Evolutionary conservation across 2,888 invertebrate species (phyloP).

Genomic region (Caenorhabditis zanzibari): DNA sequence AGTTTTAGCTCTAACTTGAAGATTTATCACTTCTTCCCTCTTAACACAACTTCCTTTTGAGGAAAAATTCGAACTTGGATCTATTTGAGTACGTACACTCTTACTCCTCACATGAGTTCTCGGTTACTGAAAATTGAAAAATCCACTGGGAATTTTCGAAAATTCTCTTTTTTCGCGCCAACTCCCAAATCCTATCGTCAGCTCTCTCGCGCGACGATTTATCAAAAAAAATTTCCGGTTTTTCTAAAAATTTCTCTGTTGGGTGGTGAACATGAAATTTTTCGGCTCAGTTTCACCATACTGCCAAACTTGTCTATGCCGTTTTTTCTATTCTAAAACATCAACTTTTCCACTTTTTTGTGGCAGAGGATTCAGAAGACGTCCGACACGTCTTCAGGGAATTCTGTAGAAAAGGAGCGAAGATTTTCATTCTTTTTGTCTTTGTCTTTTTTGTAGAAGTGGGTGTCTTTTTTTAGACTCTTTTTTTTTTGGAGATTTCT

Average conservation of each 20-base stretch:
- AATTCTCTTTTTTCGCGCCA: slow-evolving; percentile 14
- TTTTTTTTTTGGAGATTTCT: too few species aligned
- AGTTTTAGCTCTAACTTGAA: slow-evolving; percentile 14
- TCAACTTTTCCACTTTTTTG: slow-evolving; percentile 16
- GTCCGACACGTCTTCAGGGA: slow-evolving; percentile 15
- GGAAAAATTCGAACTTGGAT: slow-evolving; percentile 11
- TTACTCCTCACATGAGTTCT: not conserved
- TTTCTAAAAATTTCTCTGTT: not conserved
- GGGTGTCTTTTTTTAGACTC: slow-evolving; percentile 31
- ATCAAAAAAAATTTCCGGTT: slow-evolving; percentile 37
- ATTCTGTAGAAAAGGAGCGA: not conserved
- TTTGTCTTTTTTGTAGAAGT: slow-evolving; percentile 28
- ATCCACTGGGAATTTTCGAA: not conserved
- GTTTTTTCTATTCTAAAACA: slow-evolving; percentile 9
- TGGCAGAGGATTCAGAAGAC: not conserved
- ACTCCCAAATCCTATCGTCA: slow-evolving; percentile 24
- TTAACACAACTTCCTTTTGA: not conserved
- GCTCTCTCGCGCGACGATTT: slow-evolving; percentile 24
- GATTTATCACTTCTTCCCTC: slow-evolving; percentile 18
- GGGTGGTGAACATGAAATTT: slow-evolving; percentile 15
- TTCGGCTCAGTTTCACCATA: slow-evolving; percentile 8
- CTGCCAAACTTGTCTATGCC: slow-evolving; percentile 11
- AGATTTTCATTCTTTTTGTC: slow-evolving; percentile 40
- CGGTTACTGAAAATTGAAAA: not conserved
- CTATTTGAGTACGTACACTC: slow-evolving; percentile 21